Evolutionary conservation across 2,888 invertebrate species (phyloP), one percentile per base, ranked within the genome.

Genomic region (Drosophila mayaguana): DNA sequence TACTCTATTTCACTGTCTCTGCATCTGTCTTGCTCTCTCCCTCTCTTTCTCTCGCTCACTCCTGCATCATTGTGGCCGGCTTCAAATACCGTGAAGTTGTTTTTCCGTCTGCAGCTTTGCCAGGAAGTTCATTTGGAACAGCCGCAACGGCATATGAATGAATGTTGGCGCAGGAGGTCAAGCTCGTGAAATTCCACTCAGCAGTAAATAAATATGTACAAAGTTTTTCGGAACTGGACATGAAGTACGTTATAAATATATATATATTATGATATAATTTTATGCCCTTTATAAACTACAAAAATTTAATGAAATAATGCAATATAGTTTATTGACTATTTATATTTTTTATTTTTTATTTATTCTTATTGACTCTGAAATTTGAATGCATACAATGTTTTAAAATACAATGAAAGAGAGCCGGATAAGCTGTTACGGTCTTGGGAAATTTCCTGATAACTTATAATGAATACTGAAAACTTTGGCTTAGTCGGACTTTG

Each of bases 41-140:
- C 7, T 28, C 28, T 32, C 32, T 32, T 11, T 9, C 9, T 18
- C 12, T 16, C 22, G n/a, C 56, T 46, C 16, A 48, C 60, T 12
- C 36, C 42, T 36, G 20, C 25, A 22, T 64, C 61, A 59, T 46
- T 80, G 68, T 65, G 64, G 78, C 57, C 71, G 64, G 55, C 75
- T 82, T 72, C 82, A 87, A 87, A 85, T 88, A 77, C 66, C 88
- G 85, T 84, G 83, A 87, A 85, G 85, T 88, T 88, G 84, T 84
- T 83, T 87, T 78, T 77, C 82, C 81, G 67, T 38, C 54, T 74
- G 61, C 67, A 53, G 67, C 72, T 43, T 56, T 38, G 61, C 51
- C 84, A 72, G 84, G 81, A 84, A 84, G 88, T 87, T 84, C 88
- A 84, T 84, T 84, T 87, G 78, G 43, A 72, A 61, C 45, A 65